phyloP scores from a whole-genome alignment of 1,140 invertebrate genomes.

The Aplysia californica region DNA sequence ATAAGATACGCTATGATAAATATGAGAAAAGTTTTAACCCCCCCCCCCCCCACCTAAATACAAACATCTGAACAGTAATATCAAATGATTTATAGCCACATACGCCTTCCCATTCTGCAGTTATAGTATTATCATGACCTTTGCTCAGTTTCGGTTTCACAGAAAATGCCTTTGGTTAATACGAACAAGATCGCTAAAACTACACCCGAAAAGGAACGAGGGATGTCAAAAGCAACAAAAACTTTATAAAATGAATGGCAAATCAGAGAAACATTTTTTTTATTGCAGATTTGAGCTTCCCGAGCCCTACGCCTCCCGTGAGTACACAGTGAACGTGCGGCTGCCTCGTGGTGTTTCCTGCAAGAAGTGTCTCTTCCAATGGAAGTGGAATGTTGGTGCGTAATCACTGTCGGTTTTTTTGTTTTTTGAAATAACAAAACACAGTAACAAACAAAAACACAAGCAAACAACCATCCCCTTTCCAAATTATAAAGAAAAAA shows the following conservation, averaged over 20 bases:
- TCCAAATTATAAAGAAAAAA: not conserved
- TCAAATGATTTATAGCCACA: too few relatives aligned
- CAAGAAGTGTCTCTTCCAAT: slow-evolving; percentile 58
- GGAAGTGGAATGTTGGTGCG: slow-evolving; percentile 55
- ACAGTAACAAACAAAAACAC: too few relatives aligned
- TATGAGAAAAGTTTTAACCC: too few relatives aligned
- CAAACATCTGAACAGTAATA: too few relatives aligned
- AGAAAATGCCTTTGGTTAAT: not conserved
- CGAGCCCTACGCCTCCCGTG: slow-evolving; percentile 22
- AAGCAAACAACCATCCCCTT: not conserved
- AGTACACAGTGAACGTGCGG: slow-evolving; percentile 25
- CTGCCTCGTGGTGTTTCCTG: slow-evolving; percentile 48
- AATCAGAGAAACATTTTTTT: not conserved
- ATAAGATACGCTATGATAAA: too few relatives aligned
- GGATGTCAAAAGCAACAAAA: too few relatives aligned
- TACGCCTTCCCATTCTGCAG: not conserved
- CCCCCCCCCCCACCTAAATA: too few relatives aligned
- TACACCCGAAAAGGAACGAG: not conserved
- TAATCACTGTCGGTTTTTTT: not conserved
- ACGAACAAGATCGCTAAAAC: not conserved
- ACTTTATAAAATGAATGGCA: too few relatives aligned
- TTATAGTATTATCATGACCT: not conserved
- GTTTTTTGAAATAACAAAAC: not conserved
- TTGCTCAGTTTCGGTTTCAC: not conserved
- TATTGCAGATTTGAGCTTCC: slow-evolving; percentile 42